phyloP scores from a whole-genome alignment of 2,797 vertebrate species.

The Hydrophis major region DNA sequence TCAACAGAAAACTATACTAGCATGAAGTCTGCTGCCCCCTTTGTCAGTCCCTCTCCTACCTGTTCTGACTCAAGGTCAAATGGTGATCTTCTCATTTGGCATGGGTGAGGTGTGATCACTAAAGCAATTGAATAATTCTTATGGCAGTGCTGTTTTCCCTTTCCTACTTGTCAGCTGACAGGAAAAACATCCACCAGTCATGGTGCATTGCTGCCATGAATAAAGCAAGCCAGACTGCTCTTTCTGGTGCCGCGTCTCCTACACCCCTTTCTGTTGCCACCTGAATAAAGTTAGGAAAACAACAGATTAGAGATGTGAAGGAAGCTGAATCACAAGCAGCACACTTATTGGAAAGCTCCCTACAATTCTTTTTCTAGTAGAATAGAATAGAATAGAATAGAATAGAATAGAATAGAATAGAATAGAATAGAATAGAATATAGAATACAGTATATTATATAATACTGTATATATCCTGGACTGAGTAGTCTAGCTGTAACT shows the following conservation, averaged over 20 bases:
- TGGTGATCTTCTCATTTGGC: not conserved
- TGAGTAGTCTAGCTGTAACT: not conserved
- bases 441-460: no score
- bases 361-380: not conserved
- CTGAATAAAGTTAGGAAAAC: not conserved
- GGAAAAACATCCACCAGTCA: not conserved
- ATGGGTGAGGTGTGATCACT: not conserved
- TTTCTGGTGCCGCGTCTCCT: not conserved
- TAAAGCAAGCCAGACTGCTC: not conserved
- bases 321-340: not conserved
- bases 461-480: not conserved
- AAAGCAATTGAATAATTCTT: not conserved
- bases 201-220: not conserved
- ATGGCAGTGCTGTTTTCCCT: not conserved
- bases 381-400: no score
- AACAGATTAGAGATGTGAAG: not conserved
- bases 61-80: not conserved
- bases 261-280: not conserved
- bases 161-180: not conserved
- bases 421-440: no score
- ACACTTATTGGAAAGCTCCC: not conserved
- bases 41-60: not conserved
- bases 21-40: not conserved
- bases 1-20: not conserved
- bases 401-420: no score